Conservation (phyloP, 2,113 vertebrate species). For the Prionailurus viverrinus region DNA sequence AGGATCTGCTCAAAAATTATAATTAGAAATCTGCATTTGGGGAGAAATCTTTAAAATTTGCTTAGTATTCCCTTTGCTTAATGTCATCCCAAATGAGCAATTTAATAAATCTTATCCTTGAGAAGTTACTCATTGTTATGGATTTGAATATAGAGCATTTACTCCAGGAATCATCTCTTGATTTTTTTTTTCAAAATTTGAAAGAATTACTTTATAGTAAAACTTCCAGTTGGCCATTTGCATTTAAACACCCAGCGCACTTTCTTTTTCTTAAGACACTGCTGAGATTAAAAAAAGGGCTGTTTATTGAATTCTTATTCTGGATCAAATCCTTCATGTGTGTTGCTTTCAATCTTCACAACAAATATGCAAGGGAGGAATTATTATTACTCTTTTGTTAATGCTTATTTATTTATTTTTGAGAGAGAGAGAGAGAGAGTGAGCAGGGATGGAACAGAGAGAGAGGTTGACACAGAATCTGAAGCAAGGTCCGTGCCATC, state of each 20-base stretch:
- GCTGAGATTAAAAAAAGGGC: conserved; percentile 50
- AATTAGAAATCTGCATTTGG: conserved; percentile 52
- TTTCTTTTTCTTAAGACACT: conserved; percentile 66
- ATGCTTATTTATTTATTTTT: neutral
- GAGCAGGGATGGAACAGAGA: too few relatives aligned
- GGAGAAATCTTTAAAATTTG: conserved; percentile 60
- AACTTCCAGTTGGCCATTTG: conserved; percentile 66
- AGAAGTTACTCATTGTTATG: conserved; percentile 67
- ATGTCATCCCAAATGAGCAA: conserved; percentile 37
- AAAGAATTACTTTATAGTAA: conserved; percentile 66
- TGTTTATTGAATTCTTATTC: conserved; percentile 39
- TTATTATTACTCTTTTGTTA: conserved; percentile 1
- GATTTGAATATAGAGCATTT: conserved; percentile 4
- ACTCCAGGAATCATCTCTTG: conserved; percentile 52
- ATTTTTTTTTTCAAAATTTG: conserved; percentile 64
- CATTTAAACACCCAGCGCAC: conserved; percentile 63
- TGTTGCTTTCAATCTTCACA: neutral
- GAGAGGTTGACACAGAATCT: too few relatives aligned
- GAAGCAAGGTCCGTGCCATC: too few relatives aligned
- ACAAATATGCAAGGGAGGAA: neutral
- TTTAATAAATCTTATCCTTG: conserved; percentile 48
- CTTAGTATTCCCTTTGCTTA: conserved; percentile 63
- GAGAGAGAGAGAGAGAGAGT: too few relatives aligned
- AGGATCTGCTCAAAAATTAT: conserved; percentile 29
- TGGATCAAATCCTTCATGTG: neutral